phyloP scores from a whole-genome alignment of 2,888 invertebrate species.

The Thalpophila matura region DNA sequence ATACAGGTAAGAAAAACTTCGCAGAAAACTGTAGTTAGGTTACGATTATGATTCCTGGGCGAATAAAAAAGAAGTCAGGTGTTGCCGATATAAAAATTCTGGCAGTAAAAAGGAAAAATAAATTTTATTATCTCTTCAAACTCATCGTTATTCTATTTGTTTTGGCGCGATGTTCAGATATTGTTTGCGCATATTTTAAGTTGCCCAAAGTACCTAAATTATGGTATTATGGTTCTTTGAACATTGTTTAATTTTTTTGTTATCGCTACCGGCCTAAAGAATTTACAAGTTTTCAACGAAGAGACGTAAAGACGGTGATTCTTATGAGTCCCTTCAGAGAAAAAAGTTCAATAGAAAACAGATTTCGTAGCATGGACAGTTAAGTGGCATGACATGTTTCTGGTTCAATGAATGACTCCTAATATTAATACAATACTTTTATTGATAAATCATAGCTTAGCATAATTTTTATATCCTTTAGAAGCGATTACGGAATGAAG shows the following conservation, averaged over 20 bases:
- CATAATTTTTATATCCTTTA: no score
- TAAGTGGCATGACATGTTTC: background rate
- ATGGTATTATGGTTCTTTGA: slow-evolving; percentile 46
- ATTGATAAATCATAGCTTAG: no score
- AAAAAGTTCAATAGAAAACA: background rate
- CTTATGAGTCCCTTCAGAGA: background rate
- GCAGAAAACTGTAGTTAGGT: slow-evolving; percentile 6
- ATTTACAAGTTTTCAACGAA: slow-evolving; percentile 8
- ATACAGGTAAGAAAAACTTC: slow-evolving; percentile 7
- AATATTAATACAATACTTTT: no score
- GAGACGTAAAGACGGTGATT: background rate
- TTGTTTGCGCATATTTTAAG: slow-evolving; percentile 45
- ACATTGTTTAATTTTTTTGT: slow-evolving; percentile 34
- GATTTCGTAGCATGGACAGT: background rate
- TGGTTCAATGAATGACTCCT: no score
- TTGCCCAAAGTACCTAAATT: slow-evolving; percentile 33
- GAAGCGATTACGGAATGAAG: no score
- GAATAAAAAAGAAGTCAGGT: slow-evolving; percentile 42
- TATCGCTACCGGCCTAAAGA: slow-evolving; percentile 11
- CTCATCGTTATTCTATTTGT: slow-evolving; percentile 26
- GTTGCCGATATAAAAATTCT: slow-evolving; percentile 38
- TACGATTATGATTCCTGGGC: slow-evolving; percentile 26
- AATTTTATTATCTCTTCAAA: slow-evolving; percentile 22
- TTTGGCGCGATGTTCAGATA: slow-evolving; percentile 29
- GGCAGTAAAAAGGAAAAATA: slow-evolving; percentile 42